These are phyloP conservation scores for Epizoanthus rinbou DNA, from an alignment of 92 coral and sea anemone genomes.

Conservation along the genomic window DNA sequence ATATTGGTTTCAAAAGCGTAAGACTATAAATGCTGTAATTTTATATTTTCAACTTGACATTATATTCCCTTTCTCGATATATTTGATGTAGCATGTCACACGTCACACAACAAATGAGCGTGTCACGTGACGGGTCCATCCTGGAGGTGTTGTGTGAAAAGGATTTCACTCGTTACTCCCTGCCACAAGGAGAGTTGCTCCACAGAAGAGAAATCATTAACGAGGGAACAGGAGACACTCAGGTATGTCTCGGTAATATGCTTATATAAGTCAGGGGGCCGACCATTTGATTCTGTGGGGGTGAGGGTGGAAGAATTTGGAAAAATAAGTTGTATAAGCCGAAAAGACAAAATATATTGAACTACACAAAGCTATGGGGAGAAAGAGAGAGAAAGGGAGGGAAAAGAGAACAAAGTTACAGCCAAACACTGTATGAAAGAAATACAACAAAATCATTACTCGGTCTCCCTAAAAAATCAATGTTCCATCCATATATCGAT, in stretches of 20 bases:
- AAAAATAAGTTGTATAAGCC: too few species aligned
- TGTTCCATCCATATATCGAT: too few species aligned
- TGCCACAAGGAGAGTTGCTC: slow-evolving; percentile 14
- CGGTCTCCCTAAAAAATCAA: too few species aligned
- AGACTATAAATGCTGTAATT: not conserved
- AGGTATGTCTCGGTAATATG: not conserved
- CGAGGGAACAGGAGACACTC: slow-evolving; percentile 41
- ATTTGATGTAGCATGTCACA: slow-evolving; percentile 6
- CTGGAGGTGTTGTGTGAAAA: slow-evolving; percentile 34
- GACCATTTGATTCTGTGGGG: too few species aligned
- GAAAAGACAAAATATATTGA: too few species aligned
- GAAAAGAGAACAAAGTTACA: too few species aligned
- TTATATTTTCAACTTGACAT: not conserved
- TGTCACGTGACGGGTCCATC: slow-evolving; percentile 33
- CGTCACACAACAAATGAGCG: slow-evolving; percentile 14
- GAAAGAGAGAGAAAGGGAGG: too few species aligned
- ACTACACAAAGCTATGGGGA: too few species aligned
- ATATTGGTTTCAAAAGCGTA: not conserved
- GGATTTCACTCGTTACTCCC: slow-evolving; percentile 25
- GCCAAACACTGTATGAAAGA: too few species aligned
- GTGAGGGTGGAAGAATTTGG: too few species aligned
- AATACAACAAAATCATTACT: too few species aligned
- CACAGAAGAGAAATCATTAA: slow-evolving; percentile 25
- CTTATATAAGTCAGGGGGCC: not conserved
- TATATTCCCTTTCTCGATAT: not conserved